Conservation (phyloP, 2,797 vertebrate species). For the Lophotriccus pileatus region DNA sequence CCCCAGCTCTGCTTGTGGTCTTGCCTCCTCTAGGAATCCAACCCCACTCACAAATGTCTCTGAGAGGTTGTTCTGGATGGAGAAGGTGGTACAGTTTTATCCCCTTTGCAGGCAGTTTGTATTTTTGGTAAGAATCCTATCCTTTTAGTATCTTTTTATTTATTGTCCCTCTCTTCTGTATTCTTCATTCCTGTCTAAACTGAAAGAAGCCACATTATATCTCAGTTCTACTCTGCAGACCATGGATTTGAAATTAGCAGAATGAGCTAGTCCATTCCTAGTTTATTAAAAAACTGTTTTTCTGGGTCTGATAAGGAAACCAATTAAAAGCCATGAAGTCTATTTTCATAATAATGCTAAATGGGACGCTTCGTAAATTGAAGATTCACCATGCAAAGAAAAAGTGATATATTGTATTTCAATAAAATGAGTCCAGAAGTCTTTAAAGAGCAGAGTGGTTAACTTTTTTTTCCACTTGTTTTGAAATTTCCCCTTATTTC, state of each 20-base stretch:
- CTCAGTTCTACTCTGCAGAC: constrained; percentile 30
- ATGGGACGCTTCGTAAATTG: constrained; percentile 64
- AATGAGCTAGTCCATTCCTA: constrained; percentile 31
- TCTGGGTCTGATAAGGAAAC: constrained; percentile 70
- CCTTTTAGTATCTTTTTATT: background rate
- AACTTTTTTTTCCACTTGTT: constrained; percentile 7
- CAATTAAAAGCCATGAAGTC: constrained; percentile 69
- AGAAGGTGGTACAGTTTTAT: background rate
- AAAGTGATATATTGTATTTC: constrained; percentile 52
- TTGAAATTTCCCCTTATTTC: constrained; percentile 8
- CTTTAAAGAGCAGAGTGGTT: constrained; percentile 33
- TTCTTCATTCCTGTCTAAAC: background rate
- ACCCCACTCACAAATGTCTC: background rate
- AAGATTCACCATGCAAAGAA: constrained; percentile 66
- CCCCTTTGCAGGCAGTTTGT: background rate
- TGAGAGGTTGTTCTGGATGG: background rate
- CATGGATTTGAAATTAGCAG: constrained; percentile 59
- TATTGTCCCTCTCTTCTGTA: background rate
- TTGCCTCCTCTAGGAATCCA: background rate
- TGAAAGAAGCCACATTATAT: background rate
- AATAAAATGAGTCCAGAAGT: constrained; percentile 49
- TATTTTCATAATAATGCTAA: constrained; percentile 72
- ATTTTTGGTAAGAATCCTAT: background rate
- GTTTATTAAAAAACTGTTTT: constrained; percentile 68
- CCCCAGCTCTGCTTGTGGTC: background rate